phyloP scores from a whole-genome alignment of 2,797 vertebrate species.

The Fistularia tabacaria region DNA sequence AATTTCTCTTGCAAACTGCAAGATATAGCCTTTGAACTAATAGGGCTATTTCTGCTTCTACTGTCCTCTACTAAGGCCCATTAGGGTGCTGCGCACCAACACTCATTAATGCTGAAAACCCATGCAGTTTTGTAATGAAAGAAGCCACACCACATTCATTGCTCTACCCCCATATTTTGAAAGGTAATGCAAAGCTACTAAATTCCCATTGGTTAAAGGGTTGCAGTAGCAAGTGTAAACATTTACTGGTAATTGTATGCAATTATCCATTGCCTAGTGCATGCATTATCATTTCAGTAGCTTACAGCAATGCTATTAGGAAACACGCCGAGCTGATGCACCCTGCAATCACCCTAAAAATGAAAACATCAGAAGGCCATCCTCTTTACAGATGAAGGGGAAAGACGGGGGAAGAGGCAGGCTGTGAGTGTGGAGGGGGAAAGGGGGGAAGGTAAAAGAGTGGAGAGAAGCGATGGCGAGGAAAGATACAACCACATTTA shows the following conservation, averaged over 20 bases:
- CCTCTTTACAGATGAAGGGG: constrained; percentile 52
- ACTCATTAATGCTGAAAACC: constrained; percentile 63
- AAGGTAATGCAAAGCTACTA: too few species aligned
- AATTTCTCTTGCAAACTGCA: constrained; percentile 33
- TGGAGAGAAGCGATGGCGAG: constrained; percentile 59
- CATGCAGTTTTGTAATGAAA: constrained; percentile 55
- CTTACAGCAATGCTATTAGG: constrained; percentile 39
- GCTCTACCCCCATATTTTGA: constrained; percentile 18
- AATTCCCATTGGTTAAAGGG: constrained; percentile 30
- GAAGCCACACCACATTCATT: constrained; percentile 33
- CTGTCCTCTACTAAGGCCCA: constrained; percentile 30
- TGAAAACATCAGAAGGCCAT: constrained; percentile 63
- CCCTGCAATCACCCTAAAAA: constrained; percentile 51
- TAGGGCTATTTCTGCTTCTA: constrained; percentile 44
- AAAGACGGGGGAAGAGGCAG: constrained; percentile 37
- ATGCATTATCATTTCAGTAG: constrained; percentile 42
- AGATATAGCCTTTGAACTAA: constrained; percentile 31
- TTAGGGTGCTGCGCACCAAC: constrained; percentile 39
- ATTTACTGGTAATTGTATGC: constrained; percentile 56
- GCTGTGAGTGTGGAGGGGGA: constrained; percentile 23
- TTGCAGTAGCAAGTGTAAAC: constrained; percentile 41
- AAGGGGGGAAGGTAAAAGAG: constrained; percentile 37
- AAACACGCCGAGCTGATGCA: constrained; percentile 31
- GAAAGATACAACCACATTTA: constrained; percentile 54
- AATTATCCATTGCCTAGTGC: constrained; percentile 45